A percentile compares a stretch with the other conserved stretches of the same genome.
Conservation (phyloP, 2,888 invertebrate species). For the Nysson spinosus region DNA sequence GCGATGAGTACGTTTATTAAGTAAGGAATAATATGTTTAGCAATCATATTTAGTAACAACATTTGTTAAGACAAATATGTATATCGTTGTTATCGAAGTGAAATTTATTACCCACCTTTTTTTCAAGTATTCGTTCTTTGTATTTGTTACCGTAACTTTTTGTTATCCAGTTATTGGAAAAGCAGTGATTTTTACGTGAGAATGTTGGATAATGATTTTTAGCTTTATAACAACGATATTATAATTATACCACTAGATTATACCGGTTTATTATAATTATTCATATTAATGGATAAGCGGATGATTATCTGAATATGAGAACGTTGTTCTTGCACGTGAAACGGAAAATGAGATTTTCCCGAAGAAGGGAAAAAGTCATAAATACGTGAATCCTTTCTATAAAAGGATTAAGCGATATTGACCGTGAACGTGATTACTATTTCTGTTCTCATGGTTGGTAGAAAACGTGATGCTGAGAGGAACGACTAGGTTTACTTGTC, state of each 20-base stretch:
- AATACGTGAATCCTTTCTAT: background rate
- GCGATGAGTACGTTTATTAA: too few relatives aligned
- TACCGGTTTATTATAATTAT: too few relatives aligned
- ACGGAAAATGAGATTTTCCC: too few relatives aligned
- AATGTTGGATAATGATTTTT: too few relatives aligned
- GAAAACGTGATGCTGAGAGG: slow-evolving; percentile 17
- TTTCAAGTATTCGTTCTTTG: background rate
- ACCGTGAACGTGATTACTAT: slow-evolving; percentile 42
- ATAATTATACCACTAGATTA: too few relatives aligned
- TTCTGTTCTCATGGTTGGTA: slow-evolving; percentile 20
- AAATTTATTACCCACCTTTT: background rate
- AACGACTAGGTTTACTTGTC: slow-evolving; percentile 21
- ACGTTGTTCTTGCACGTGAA: too few relatives aligned
- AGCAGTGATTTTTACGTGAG: too few relatives aligned
- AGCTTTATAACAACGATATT: too few relatives aligned
- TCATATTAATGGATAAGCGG: too few relatives aligned
- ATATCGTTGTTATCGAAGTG: background rate
- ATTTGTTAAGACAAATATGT: background rate
- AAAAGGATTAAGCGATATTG: slow-evolving; percentile 33
- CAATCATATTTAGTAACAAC: background rate
- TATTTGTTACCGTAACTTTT: background rate
- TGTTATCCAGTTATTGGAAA: too few relatives aligned
- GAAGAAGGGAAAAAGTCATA: background rate
- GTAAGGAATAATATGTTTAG: too few relatives aligned
- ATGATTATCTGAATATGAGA: too few relatives aligned